Percentiles rank a stretch among this genome's conserved stretches.
Evolutionary conservation across 2,113 vertebrate genomes (phyloP).

Genomic region (Brachyistius frenatus): DNA sequence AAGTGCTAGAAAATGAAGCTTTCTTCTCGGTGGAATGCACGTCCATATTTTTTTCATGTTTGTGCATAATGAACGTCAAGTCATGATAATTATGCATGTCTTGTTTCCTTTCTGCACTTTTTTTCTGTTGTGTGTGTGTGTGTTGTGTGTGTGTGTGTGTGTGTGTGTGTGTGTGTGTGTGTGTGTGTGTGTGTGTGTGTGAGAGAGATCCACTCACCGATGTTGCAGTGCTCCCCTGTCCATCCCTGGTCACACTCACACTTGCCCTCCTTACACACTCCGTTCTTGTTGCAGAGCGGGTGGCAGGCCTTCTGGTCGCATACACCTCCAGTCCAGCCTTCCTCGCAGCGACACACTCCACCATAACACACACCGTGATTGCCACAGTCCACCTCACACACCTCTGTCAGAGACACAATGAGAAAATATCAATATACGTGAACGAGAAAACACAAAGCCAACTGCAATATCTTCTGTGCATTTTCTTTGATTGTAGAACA

Average conservation of each 20-base stretch:
- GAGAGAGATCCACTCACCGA: conserved; percentile 87
- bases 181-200: neutral
- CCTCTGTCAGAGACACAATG: conserved; percentile 82
- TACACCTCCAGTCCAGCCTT: conserved; percentile 93
- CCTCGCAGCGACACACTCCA: conserved; percentile 93
- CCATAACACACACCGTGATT: conserved; percentile 91
- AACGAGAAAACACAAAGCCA: neutral
- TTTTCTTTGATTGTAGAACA: neutral
- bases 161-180: conserved; percentile 11
- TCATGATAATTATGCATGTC: too few species aligned
- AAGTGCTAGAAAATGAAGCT: too few species aligned
- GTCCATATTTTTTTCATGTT: too few species aligned
- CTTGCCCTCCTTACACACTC: conserved; percentile 96
- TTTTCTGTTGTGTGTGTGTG: too few species aligned
- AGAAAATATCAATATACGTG: neutral
- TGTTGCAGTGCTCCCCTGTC: conserved; percentile 98
- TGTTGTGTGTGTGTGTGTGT: conserved; percentile 17
- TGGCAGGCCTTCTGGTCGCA: conserved; percentile 96
- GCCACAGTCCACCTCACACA: conserved; percentile 93
- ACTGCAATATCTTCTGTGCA: neutral
- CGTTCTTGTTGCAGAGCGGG: conserved; percentile 94
- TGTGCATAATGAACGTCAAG: too few species aligned
- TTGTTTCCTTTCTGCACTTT: too few species aligned
- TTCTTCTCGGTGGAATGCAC: too few species aligned
- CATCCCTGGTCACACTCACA: conserved; percentile 99